These are phyloP conservation scores for Axea sp. DNA, from an alignment of 2,888 invertebrate genomes.

Conservation along the genomic window DNA sequence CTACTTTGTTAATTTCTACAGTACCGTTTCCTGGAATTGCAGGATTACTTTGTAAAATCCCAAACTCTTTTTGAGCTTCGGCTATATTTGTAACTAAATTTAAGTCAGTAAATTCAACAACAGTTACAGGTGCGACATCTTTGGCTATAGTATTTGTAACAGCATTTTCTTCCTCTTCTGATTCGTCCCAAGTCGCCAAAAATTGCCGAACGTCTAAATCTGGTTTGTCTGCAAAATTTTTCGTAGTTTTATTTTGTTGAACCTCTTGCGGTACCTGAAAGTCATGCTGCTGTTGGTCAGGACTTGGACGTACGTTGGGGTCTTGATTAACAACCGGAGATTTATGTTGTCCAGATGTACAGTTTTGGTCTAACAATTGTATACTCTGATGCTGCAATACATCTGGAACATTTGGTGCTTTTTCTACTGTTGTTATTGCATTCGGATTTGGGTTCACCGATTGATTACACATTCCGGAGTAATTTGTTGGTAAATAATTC, in stretches of 20 bases:
- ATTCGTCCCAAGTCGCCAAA: conserved; percentile 77
- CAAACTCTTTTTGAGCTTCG: conserved; percentile 33
- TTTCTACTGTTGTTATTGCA: conserved; percentile 35
- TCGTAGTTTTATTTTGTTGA: conserved; percentile 51
- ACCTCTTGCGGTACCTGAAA: conserved; percentile 31
- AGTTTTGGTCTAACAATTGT: conserved; percentile 21
- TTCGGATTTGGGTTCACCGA: conserved; percentile 33
- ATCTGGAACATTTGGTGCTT: conserved; percentile 26
- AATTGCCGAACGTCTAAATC: conserved; percentile 77
- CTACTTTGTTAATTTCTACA: conserved; percentile 65
- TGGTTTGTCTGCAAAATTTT: conserved; percentile 74
- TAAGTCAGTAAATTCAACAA: conserved; percentile 69
- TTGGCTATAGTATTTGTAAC: conserved; percentile 64
- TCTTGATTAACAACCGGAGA: conserved; percentile 20
- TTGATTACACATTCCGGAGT: conserved; percentile 61
- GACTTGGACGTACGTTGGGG: conserved; percentile 21
- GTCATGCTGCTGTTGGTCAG: conserved; percentile 43
- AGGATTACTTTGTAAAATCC: conserved; percentile 18
- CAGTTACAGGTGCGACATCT: conserved; percentile 65
- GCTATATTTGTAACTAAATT: conserved; percentile 59
- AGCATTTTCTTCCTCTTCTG: conserved; percentile 75
- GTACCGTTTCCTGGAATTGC: conserved; percentile 15
- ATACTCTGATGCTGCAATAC: conserved; percentile 34
- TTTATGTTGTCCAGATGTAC: conserved; percentile 15
- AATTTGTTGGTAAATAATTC: conserved; percentile 68